Base-by-base conservation (phyloP, 2,888 invertebrate species). In the Drosophila testacea region DNA sequence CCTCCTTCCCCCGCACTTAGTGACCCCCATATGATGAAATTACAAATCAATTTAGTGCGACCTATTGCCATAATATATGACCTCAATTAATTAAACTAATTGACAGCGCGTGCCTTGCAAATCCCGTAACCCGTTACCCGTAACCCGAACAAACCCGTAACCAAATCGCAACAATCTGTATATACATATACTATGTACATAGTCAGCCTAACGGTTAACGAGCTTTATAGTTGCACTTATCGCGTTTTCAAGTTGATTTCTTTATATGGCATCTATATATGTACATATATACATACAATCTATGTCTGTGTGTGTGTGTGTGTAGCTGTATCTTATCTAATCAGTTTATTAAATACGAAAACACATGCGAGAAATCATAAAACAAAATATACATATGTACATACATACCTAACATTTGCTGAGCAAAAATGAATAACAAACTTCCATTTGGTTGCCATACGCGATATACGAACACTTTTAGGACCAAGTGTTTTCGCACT, bases 71-170 rank as follows among this genome's bases (percentile, higher is more conserved):
- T 68, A 84, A 78, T 71, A 81, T 79, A 77, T 72, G 80, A 81
- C 76, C 86, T 73, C 79, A 81, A 76, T 81, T 88, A 85, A 88
- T 85, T 80, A 61, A 73, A 62, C 83, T 85, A 88, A 85, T 88
- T 85, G 81, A 61, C 60, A 63, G 77, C 66, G 73, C 60, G 81
- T 81, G 79, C 67, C 74, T 46, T 27, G 42, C 54, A 50, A 63
- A 65, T 59, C 47, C 64, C 38, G 55, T 44, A 38, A 16, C 38
- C 54, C 50, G 50, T 46, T 4, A 9, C 13, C 47, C 47, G 13
- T 28, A 13, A 36, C 16, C 34, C 46, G 30, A 9, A 34, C 50
- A 34, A 22, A 48, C 32, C 47, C 61, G 38, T 48, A 60, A 42
- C 46, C 61, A 54, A 72, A 72, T 77, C 73, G 54, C 69, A 62